phyloP scores from a whole-genome alignment of 2,113 vertebrate species.

The Etheostoma cragini region DNA sequence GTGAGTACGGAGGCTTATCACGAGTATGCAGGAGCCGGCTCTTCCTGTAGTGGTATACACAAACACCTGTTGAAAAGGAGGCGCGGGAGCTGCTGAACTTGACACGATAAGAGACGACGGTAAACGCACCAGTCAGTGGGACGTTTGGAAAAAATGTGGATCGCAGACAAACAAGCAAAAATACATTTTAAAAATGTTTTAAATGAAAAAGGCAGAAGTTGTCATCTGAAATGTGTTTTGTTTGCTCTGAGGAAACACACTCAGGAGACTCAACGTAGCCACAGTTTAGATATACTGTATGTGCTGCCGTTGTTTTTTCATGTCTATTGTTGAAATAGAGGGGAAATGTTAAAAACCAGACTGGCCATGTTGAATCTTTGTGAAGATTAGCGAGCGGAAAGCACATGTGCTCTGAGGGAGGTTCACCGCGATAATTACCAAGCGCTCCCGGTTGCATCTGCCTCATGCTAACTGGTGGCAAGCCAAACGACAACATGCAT shows the following conservation, averaged over 20 bases:
- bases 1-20: conserved; percentile 68
- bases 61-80: conserved; percentile 73
- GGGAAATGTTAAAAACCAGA: conserved; percentile 51
- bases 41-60: conserved; percentile 48
- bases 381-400: conserved; percentile 63
- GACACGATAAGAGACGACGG: conserved; percentile 52
- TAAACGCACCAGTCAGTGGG: background rate
- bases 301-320: conserved; percentile 17
- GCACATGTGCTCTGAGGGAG: conserved; percentile 76
- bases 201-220: conserved; percentile 28
- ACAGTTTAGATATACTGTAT: conserved; percentile 6
- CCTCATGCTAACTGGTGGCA: conserved; percentile 75
- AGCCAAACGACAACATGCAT: conserved; percentile 73
- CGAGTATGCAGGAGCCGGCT: conserved; percentile 63
- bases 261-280: background rate
- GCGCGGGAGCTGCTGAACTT: conserved; percentile 41
- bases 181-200: background rate
- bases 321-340: conserved; percentile 31
- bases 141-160: conserved; percentile 19
- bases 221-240: conserved; percentile 31
- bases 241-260: conserved; percentile 29
- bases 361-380: conserved; percentile 47
- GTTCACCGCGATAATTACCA: conserved; percentile 75
- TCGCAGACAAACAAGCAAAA: background rate
- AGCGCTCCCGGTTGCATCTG: conserved; percentile 77